Percentiles rank a stretch among this genome's conserved stretches.
Conservation (phyloP, 1,140 invertebrate genomes). For the Camponotus floridanus region DNA sequence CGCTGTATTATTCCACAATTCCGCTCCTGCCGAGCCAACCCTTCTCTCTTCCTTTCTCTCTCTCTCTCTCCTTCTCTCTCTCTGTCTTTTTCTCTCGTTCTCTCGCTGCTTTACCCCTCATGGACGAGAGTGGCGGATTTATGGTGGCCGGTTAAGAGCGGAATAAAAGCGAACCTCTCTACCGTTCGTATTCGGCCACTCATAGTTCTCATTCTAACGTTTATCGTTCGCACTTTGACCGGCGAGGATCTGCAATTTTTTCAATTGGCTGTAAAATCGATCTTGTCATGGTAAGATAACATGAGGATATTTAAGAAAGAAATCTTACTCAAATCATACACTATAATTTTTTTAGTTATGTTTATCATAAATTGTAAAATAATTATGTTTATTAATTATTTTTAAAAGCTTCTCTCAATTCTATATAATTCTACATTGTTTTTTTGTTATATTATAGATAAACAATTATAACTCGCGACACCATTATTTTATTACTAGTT, state of each 20-base stretch:
- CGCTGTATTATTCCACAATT: constrained; percentile 59
- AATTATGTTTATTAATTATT: background rate
- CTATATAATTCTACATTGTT: background rate
- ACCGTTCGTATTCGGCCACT: constrained; percentile 30
- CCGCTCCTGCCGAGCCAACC: background rate
- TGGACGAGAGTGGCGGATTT: constrained; percentile 47
- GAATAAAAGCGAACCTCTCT: constrained; percentile 49
- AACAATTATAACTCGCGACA: background rate
- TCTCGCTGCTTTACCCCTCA: constrained; percentile 20
- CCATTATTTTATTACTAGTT: background rate
- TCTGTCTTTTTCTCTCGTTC: constrained; percentile 14
- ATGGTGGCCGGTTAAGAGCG: constrained; percentile 43
- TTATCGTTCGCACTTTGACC: constrained; percentile 35
- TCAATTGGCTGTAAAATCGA: constrained; percentile 1
- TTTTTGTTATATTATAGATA: background rate
- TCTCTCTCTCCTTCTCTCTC: background rate
- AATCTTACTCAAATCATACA: background rate
- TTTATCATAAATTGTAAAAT: background rate
- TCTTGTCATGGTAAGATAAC: background rate
- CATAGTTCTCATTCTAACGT: constrained; percentile 41
- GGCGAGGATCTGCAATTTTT: constrained; percentile 3
- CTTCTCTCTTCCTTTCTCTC: background rate
- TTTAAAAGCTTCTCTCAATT: background rate
- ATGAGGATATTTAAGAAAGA: background rate
- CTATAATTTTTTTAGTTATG: background rate